phyloP scores from a whole-genome alignment of 1,140 invertebrate genomes.

The Drosophila insularis region DNA sequence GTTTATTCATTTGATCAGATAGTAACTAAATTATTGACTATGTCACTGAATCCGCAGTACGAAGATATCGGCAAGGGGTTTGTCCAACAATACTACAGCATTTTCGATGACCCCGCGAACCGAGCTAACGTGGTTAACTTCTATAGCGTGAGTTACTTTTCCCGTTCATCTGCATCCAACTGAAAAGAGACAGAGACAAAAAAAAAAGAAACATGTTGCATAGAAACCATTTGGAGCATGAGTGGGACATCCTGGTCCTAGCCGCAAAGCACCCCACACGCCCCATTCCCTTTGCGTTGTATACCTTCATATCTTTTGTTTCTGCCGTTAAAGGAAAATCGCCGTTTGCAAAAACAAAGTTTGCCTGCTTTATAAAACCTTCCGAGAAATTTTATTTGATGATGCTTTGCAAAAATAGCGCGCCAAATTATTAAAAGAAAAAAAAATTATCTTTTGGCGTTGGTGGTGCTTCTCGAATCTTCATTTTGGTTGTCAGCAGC shows the following conservation, averaged over 20 bases:
- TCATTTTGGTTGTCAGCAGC: constrained; percentile 27
- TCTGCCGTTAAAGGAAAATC: constrained; percentile 31
- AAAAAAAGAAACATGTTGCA: constrained; percentile 7
- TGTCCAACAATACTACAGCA: constrained; percentile 94
- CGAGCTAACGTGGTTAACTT: constrained; percentile 92
- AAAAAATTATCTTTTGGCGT: constrained; percentile 15
- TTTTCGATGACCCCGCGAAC: constrained; percentile 94
- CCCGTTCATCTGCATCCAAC: background rate
- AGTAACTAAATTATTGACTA: constrained; percentile 75
- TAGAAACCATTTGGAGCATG: background rate
- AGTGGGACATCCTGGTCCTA: too few species aligned
- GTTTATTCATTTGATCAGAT: constrained; percentile 6
- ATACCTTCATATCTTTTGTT: background rate
- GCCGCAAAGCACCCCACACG: background rate
- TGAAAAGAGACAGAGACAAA: background rate
- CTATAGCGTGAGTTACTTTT: constrained; percentile 92
- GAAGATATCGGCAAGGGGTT: constrained; percentile 96
- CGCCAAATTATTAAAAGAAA: constrained; percentile 43
- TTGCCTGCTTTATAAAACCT: constrained; percentile 27
- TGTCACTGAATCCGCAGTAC: constrained; percentile 94
- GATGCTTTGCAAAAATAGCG: constrained; percentile 29
- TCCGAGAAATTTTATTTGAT: background rate
- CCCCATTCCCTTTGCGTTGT: background rate
- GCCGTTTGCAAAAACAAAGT: constrained; percentile 36
- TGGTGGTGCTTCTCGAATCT: constrained; percentile 5